Base-by-base conservation (phyloP, 2,888 invertebrate species). In the Adelphocoris suturalis region DNA sequence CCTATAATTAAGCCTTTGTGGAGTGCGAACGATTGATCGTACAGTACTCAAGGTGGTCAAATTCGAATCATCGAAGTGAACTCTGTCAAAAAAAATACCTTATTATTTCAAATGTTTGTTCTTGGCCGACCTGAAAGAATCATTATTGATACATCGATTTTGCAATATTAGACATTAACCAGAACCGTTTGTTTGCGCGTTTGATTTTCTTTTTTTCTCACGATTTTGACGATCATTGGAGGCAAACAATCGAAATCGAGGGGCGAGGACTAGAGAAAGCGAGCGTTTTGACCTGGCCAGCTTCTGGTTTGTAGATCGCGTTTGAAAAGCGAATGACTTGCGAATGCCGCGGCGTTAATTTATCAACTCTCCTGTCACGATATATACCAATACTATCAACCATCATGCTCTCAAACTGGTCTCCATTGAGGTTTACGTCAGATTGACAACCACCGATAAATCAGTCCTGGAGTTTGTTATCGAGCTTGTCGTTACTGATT, bases 371-470 rank as follows among this genome's bases (percentile, higher is more conserved):
- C 68, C 27, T 68, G 68, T 68, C 68, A 68, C 68, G 68, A 68
- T 23, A 68, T 68, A 37, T 37, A 2, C 37, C 37, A 37, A 37
- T 37, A 68, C 68, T 68, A 68, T 68, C 68, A 23, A 68, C 68
- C 19, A 68, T 68, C 68, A 13, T 68, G 68, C 27, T 68, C n/a
- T 23, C 23, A 9, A 23, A 23, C 68, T 19, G 68, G 68, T 11
- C 68, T 23, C 68, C 68, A 23, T 68, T 19, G 68, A 68, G 9
- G 23, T 68, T 68, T 23, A 68, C 23, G 68, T 68, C 68, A 68
- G 68, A 68, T 68, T 68, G 68, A 68, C 68, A 68, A n/a, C n/a
- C 19, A 11, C 68, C 7, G 68, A 68, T 68, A 68, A 68, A 23
- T 68, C 68, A 68, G 68, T 11, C 27, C 3, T 23, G 19, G 12